phyloP scores from a whole-genome alignment of 2,113 vertebrate genomes.

The Nothoprocta perdicaria region DNA sequence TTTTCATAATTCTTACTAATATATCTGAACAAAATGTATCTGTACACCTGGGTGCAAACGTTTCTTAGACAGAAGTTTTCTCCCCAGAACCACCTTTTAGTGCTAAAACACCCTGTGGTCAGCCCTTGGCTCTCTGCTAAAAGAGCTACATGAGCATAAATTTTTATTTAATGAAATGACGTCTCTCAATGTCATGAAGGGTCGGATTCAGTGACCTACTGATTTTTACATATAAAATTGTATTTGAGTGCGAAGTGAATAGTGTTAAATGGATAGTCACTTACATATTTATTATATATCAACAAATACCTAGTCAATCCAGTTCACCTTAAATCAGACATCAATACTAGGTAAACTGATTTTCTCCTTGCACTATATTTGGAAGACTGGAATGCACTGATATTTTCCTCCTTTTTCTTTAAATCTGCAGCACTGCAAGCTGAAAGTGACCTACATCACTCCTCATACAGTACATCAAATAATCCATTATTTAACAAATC shows the following conservation, averaged over 20 bases:
- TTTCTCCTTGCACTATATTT: background rate
- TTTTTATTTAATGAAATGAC: background rate
- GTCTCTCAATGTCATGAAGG: background rate
- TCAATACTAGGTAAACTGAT: background rate
- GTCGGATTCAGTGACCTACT: background rate
- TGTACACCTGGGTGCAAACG: background rate
- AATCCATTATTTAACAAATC: slow-evolving; percentile 79
- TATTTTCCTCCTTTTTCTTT: slow-evolving; percentile 27
- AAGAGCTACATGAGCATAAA: background rate
- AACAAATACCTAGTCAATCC: background rate
- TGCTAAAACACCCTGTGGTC: background rate
- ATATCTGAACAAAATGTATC: background rate
- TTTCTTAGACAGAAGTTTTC: background rate
- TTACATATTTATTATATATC: background rate
- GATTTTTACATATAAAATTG: background rate
- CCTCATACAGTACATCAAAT: slow-evolving; percentile 71
- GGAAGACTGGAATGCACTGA: background rate
- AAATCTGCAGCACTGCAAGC: slow-evolving; percentile 59
- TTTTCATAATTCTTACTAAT: background rate
- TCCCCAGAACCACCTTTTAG: background rate
- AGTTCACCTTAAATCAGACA: background rate
- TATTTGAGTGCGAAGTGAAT: background rate
- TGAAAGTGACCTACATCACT: slow-evolving; percentile 76
- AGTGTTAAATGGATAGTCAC: background rate
- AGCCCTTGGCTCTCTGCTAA: background rate